Evolutionary conservation across 2,888 invertebrate genomes (phyloP).

Genomic region (Diarsia rubi): DNA sequence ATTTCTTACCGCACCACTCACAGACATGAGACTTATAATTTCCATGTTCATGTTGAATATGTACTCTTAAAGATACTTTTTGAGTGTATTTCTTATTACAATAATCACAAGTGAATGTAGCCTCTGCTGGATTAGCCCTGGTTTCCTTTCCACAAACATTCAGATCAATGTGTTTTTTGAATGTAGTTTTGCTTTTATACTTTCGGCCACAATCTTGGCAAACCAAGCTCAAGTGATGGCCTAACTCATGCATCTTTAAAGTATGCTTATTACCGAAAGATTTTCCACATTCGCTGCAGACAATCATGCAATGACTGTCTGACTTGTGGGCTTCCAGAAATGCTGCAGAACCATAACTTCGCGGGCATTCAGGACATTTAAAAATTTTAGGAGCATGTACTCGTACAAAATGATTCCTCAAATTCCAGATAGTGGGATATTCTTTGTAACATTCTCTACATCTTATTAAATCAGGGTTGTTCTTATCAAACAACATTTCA

Average conservation of each 20-base stretch:
- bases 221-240: slow-evolving; percentile 76
- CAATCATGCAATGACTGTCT: slow-evolving; percentile 73
- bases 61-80: slow-evolving; percentile 83
- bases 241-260: slow-evolving; percentile 79
- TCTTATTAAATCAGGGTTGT: slow-evolving; percentile 65
- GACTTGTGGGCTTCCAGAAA: slow-evolving; percentile 74
- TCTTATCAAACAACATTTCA: slow-evolving; percentile 75
- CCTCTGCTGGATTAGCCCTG: slow-evolving; percentile 78
- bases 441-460: slow-evolving; percentile 78
- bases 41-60: slow-evolving; percentile 85
- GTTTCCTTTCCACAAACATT: slow-evolving; percentile 78
- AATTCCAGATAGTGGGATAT: slow-evolving; percentile 71
- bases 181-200: slow-evolving; percentile 81
- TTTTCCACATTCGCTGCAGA: slow-evolving; percentile 83
- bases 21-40: slow-evolving; percentile 84
- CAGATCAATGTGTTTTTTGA: slow-evolving; percentile 78
- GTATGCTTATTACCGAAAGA: slow-evolving; percentile 76
- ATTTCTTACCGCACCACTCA: slow-evolving; percentile 84
- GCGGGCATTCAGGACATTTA: slow-evolving; percentile 76
- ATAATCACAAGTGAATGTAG: slow-evolving; percentile 83
- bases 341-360: slow-evolving; percentile 73
- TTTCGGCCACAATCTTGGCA: slow-evolving; percentile 82
- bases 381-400: slow-evolving; percentile 78
- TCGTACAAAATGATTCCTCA: slow-evolving; percentile 78
- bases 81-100: slow-evolving; percentile 85